phyloP scores from a whole-genome alignment of 1,140 invertebrate species.

The Anagrus nilaparvatae region DNA sequence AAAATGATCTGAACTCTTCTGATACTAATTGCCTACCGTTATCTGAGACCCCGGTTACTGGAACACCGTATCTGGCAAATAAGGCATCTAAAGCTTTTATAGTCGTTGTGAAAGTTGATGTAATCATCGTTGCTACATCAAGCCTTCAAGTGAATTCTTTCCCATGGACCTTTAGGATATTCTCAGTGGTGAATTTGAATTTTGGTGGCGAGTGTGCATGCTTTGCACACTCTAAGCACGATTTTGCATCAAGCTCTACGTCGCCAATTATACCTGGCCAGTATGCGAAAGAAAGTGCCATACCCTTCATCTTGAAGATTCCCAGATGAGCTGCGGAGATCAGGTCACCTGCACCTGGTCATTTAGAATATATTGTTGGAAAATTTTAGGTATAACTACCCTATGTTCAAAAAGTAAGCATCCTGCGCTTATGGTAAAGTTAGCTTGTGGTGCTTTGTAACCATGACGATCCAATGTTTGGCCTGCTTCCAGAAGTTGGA shows the following conservation, averaged over 20 bases:
- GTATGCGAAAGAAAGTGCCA: conserved; percentile 38
- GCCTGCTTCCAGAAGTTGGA: conserved; percentile 13
- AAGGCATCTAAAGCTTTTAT: too few relatives aligned
- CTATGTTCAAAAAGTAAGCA: too few relatives aligned
- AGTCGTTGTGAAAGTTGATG: too few relatives aligned
- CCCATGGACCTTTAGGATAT: conserved; percentile 31
- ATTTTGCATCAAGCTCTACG: conserved; percentile 23
- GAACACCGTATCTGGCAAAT: too few relatives aligned
- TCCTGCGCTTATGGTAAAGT: too few relatives aligned
- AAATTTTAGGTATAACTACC: too few relatives aligned
- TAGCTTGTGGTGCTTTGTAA: too few relatives aligned
- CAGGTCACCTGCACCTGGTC: too few relatives aligned
- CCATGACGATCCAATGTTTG: conserved; percentile 5
- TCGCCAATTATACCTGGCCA: conserved; percentile 40
- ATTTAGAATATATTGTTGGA: conserved; percentile 20
- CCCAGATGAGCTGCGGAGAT: conserved; percentile 39
- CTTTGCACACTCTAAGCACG: conserved; percentile 5
- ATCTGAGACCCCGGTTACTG: too few relatives aligned
- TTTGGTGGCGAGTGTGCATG: conserved; percentile 13
- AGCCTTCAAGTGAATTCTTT: conserved; percentile 39
- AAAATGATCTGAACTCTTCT: too few relatives aligned
- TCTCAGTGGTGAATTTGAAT: conserved; percentile 22
- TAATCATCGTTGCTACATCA: too few relatives aligned
- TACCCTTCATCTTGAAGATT: conserved; percentile 40
- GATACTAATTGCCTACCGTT: too few relatives aligned